A percentile compares a stretch with the other conserved stretches of the same genome.
Evolutionary conservation across 2,797 vertebrate genomes (phyloP).

Genomic region (Glossophaga mutica): DNA sequence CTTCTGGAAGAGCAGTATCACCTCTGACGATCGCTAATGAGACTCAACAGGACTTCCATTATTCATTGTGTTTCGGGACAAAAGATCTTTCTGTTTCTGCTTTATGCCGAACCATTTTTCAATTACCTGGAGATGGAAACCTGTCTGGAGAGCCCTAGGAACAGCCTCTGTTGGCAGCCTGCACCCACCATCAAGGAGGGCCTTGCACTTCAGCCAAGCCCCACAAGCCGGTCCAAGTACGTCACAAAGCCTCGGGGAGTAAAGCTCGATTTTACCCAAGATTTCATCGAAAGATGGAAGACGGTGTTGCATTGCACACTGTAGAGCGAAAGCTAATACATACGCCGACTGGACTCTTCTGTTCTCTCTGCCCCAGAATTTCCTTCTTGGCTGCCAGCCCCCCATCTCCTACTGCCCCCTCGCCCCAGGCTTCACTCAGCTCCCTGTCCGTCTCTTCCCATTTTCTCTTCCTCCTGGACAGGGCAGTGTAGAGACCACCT

Average conservation of each 20-base stretch:
- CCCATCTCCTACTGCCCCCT: not conserved
- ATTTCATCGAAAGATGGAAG: not conserved
- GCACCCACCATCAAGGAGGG: not conserved
- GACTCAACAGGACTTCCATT: slow-evolving; percentile 74
- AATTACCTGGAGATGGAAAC: slow-evolving; percentile 74
- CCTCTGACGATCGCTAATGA: slow-evolving; percentile 69
- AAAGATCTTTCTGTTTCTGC: slow-evolving; percentile 78
- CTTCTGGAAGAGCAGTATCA: slow-evolving; percentile 77
- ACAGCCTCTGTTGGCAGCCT: not conserved
- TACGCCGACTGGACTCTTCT: not conserved
- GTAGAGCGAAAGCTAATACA: not conserved
- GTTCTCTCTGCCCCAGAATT: not conserved
- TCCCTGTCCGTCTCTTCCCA: not conserved
- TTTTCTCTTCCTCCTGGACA: not conserved
- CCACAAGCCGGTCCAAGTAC: not conserved
- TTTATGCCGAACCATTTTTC: slow-evolving; percentile 71
- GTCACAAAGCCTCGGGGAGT: not conserved
- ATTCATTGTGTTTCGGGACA: slow-evolving; percentile 79
- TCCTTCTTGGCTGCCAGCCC: not conserved
- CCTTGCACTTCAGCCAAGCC: not conserved
- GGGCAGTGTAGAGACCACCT: not conserved
- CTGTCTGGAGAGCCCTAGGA: slow-evolving; percentile 56
- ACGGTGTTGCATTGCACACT: not conserved
- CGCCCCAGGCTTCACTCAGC: not conserved
- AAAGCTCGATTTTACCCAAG: not conserved